Conservation (phyloP, 2,888 invertebrate species). For the Panopea generosa region DNA sequence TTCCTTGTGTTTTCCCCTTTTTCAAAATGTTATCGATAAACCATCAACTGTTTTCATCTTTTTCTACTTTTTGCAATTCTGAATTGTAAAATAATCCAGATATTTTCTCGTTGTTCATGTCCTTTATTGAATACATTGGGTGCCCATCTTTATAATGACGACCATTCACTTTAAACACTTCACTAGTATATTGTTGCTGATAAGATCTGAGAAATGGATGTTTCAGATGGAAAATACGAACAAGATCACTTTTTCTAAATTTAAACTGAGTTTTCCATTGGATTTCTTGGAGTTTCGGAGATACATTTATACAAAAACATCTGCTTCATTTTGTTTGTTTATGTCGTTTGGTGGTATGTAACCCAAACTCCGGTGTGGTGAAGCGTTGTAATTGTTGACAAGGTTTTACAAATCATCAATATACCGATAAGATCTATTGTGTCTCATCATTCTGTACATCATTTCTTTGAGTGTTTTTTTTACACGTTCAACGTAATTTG, state of each 20-base stretch:
- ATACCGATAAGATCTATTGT: conserved; percentile 24
- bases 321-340: conserved; percentile 24
- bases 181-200: conserved; percentile 32
- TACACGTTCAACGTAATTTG: conserved; percentile 22
- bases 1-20: too few relatives aligned
- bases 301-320: conserved; percentile 26
- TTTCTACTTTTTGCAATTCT: conserved; percentile 21
- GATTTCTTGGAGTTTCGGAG: conserved; percentile 1
- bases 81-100: conserved; percentile 27
- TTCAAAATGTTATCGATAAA: too few relatives aligned
- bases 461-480: conserved; percentile 9
- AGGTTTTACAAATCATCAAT: conserved; percentile 23
- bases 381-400: conserved; percentile 20
- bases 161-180: conserved; percentile 28
- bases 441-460: conserved; percentile 17
- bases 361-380: conserved; percentile 24
- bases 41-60: conserved; percentile 40
- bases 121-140: conserved; percentile 26
- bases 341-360: conserved; percentile 14
- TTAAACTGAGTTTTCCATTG: background rate
- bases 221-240: background rate
- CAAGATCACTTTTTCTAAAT: background rate
- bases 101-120: conserved; percentile 32
- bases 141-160: conserved; percentile 11
- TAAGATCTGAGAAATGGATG: conserved; percentile 10